phyloP scores from a whole-genome alignment of 2,888 invertebrate genomes.

The Oeneis ivallda region DNA sequence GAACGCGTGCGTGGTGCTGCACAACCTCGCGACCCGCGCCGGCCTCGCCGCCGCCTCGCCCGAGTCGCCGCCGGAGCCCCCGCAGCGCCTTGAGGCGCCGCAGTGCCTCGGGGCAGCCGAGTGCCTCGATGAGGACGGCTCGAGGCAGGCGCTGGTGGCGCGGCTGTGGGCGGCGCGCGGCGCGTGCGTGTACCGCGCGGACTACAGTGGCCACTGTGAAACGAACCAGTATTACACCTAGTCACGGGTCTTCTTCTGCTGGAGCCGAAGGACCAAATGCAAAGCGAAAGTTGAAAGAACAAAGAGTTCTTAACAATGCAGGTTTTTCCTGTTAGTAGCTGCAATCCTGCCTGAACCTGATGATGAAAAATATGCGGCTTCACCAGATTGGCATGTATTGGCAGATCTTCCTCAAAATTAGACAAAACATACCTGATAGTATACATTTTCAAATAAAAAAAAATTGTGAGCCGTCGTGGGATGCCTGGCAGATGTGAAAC shows the following conservation, averaged over 20 bases:
- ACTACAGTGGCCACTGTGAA: constrained; percentile 1
- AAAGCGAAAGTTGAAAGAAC: too few relatives aligned
- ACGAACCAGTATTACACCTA: constrained; percentile 18
- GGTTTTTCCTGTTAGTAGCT: too few relatives aligned
- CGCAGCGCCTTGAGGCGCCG: constrained; percentile 13
- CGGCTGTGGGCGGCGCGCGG: constrained; percentile 9
- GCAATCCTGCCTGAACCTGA: too few relatives aligned
- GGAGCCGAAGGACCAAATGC: too few relatives aligned
- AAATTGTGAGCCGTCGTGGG: too few relatives aligned
- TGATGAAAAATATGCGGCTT: too few relatives aligned
- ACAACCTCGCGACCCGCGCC: constrained; percentile 17
- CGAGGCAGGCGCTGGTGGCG: constrained; percentile 8
- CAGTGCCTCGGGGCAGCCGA: constrained; percentile 12
- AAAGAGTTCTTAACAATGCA: too few relatives aligned
- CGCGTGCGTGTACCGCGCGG: constrained; percentile 14
- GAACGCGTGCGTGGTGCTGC: constrained; percentile 22
- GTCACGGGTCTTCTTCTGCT: neutral
- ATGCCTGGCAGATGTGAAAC: too few relatives aligned
- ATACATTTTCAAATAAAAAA: too few relatives aligned
- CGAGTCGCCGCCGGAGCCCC: neutral
- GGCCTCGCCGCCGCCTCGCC: neutral
- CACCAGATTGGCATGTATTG: too few relatives aligned
- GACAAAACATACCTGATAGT: too few relatives aligned
- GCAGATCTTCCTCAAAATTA: too few relatives aligned
- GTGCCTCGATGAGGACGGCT: constrained; percentile 15